These are phyloP conservation scores for Chionis minor DNA, from an alignment of 2,113 vertebrate genomes.

Conservation along the genomic window DNA sequence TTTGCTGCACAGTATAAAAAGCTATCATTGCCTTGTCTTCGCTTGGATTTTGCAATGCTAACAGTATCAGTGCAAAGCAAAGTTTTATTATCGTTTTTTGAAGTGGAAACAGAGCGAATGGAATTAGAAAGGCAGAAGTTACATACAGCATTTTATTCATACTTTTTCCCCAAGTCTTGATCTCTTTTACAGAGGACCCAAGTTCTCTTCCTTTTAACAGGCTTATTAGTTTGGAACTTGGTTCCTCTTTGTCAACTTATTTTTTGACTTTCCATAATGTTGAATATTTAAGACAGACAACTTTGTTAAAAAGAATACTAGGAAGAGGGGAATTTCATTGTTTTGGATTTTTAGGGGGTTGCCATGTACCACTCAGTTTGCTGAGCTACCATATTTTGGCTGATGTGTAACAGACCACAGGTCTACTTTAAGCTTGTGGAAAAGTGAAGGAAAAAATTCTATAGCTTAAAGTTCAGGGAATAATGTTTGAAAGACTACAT, in stretches of 20 bases:
- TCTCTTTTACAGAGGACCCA: background rate
- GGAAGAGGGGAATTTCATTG: background rate
- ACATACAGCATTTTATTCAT: background rate
- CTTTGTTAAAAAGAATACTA: background rate
- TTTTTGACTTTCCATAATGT: background rate
- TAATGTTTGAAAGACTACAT: background rate
- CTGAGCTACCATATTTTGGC: background rate
- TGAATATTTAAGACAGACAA: background rate
- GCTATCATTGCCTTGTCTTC: background rate
- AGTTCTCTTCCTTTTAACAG: background rate
- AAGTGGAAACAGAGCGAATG: background rate
- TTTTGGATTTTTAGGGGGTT: background rate
- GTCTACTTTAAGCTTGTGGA: background rate
- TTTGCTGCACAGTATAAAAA: background rate
- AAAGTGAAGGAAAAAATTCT: background rate
- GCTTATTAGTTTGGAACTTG: background rate
- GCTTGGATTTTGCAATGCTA: background rate
- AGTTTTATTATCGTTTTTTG: background rate
- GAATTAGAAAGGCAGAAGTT: background rate
- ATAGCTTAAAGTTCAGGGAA: background rate
- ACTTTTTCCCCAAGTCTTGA: accelerated
- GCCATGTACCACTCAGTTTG: background rate
- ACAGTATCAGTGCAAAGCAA: background rate
- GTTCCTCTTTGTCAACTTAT: background rate
- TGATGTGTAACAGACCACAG: background rate